Conservation (phyloP, 2,888 invertebrate species). For the Physocephala rufipes region DNA sequence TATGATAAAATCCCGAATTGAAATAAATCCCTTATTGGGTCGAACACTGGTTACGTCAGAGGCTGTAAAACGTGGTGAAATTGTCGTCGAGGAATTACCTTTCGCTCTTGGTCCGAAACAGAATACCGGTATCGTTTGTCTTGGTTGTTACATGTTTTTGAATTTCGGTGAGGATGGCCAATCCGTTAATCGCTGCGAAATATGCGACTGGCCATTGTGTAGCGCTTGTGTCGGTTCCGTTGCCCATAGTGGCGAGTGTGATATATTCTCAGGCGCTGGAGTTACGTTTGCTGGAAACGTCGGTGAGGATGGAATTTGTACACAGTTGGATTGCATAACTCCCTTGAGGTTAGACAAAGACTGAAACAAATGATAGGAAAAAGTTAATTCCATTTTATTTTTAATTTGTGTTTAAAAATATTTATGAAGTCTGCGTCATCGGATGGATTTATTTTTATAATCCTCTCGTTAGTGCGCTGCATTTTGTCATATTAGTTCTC, state of each 20-base stretch:
- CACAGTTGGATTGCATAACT: constrained; percentile 84
- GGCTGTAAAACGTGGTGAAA: constrained; percentile 75
- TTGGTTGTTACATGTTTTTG: constrained; percentile 76
- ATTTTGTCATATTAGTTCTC: too few species aligned
- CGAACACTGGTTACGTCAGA: constrained; percentile 76
- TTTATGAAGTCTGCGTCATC: too few species aligned
- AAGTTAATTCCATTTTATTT: too few species aligned
- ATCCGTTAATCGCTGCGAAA: constrained; percentile 70
- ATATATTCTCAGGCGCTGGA: constrained; percentile 70
- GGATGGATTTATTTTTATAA: too few species aligned
- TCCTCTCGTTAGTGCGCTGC: too few species aligned
- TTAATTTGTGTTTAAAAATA: too few species aligned
- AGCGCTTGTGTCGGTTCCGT: constrained; percentile 66
- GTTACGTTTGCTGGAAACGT: constrained; percentile 72
- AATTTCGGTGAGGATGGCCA: constrained; percentile 62
- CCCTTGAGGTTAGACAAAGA: constrained; percentile 72
- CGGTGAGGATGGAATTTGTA: constrained; percentile 69
- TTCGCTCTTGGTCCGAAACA: constrained; percentile 83
- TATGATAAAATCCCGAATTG: constrained; percentile 61
- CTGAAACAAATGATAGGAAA: not conserved
- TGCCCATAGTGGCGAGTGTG: constrained; percentile 76
- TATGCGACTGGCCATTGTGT: constrained; percentile 75
- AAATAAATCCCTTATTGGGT: constrained; percentile 72
- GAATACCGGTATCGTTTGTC: constrained; percentile 76
- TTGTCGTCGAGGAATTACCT: constrained; percentile 77